A percentile compares a stretch with the other conserved stretches of the same genome.
Evolutionary conservation across 2,113 vertebrate species (phyloP).

Genomic region (Nymphicus hollandicus): DNA sequence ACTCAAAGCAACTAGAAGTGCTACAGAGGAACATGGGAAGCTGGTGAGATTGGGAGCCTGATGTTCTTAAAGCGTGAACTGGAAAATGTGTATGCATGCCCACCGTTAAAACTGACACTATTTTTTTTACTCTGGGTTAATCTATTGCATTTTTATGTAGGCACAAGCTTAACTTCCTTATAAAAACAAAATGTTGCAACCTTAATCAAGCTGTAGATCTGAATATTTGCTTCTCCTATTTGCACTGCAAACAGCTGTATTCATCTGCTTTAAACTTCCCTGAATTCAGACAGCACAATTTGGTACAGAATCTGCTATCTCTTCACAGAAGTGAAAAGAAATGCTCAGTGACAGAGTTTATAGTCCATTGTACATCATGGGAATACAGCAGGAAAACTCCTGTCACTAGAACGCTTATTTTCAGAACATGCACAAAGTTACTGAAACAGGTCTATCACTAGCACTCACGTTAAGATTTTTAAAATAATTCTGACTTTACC

Average conservation of each 20-base stretch:
- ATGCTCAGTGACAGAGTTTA: neutral
- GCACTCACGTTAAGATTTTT: neutral
- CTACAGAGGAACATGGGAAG: neutral
- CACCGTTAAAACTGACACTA: neutral
- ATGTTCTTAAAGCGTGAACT: neutral
- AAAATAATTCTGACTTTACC: neutral
- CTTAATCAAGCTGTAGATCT: neutral
- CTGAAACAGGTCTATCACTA: neutral
- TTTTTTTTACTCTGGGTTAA: neutral
- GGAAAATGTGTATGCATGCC: neutral
- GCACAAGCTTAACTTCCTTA: neutral
- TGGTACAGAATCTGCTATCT: neutral
- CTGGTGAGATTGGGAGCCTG: fast-evolving
- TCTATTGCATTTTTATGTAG: neutral
- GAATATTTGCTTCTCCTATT: neutral
- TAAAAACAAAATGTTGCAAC: neutral
- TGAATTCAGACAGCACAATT: neutral
- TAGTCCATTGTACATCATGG: neutral
- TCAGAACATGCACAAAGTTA: neutral
- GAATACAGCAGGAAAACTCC: neutral
- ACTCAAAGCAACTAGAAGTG: neutral
- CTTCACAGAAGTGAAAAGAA: neutral
- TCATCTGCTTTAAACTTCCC: neutral
- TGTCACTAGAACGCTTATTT: neutral
- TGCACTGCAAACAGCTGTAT: neutral